A percentile compares a stretch with the other conserved stretches of the same genome.
These are phyloP conservation scores for Byasa hedistus DNA, from an alignment of 2,888 invertebrate species.

Conservation along the genomic window DNA sequence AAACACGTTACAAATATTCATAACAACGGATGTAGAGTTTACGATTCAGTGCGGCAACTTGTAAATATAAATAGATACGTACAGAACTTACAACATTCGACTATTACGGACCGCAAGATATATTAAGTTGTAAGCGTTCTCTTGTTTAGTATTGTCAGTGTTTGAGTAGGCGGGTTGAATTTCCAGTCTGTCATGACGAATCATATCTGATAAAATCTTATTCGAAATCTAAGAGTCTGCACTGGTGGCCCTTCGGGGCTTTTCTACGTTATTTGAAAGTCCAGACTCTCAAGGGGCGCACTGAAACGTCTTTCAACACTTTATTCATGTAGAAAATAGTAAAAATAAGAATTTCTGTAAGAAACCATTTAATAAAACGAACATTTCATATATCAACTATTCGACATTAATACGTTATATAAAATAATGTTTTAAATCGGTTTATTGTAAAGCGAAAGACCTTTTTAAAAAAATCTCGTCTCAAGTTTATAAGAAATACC, in stretches of 20 bases:
- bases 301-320: background rate
- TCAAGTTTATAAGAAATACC: background rate
- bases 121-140: constrained; percentile 2
- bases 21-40: constrained; percentile 28
- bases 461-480: background rate
- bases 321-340: background rate
- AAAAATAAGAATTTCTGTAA: background rate
- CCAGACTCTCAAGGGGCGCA: background rate
- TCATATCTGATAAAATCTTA: constrained; percentile 3
- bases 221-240: background rate
- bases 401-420: background rate
- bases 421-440: background rate
- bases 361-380: background rate
- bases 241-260: background rate
- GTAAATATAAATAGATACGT: background rate
- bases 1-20: constrained; percentile 26
- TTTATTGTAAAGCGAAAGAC: background rate
- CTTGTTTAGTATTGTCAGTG: background rate
- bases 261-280: constrained; percentile 1
- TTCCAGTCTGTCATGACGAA: background rate
- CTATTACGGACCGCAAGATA: background rate
- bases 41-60: constrained; percentile 21
- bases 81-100: constrained; percentile 9
- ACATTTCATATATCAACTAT: background rate
- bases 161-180: background rate